A percentile compares a stretch with the other conserved stretches of the same genome.
Conservation (phyloP, 2,888 invertebrate species). For the Harpalus rubripes region DNA sequence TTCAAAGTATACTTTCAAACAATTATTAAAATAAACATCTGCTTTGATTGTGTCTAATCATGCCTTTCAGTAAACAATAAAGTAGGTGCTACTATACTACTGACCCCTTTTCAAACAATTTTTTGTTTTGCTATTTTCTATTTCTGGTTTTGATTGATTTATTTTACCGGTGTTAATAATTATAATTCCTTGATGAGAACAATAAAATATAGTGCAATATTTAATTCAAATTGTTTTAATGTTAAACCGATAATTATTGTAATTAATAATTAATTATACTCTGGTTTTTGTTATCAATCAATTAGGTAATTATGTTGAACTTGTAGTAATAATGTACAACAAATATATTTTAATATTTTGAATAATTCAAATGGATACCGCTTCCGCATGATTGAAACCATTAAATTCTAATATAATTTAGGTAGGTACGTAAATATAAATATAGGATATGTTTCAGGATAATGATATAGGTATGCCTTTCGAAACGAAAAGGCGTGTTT, state of each 20-base stretch:
- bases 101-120: neutral
- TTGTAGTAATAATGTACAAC: neutral
- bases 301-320: neutral
- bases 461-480: no score
- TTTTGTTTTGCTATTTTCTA: neutral
- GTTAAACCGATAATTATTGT: neutral
- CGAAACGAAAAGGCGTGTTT: no score
- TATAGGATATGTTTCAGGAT: no score
- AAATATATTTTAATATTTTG: neutral
- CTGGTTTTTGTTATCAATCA: conserved; percentile 13
- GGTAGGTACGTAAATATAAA: no score
- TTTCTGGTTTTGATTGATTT: neutral
- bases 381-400: neutral
- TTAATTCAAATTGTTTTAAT: neutral
- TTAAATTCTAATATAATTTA: neutral
- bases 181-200: neutral
- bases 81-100: neutral
- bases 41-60: neutral
- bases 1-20: neutral
- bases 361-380: neutral
- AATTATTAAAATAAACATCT: conserved; percentile 5
- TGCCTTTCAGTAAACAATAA: neutral
- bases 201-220: neutral
- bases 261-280: conserved; percentile 7
- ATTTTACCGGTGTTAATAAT: neutral